These are phyloP conservation scores for Athalia cordata DNA, from an alignment of 2,888 invertebrate species.

Conservation along the genomic window DNA sequence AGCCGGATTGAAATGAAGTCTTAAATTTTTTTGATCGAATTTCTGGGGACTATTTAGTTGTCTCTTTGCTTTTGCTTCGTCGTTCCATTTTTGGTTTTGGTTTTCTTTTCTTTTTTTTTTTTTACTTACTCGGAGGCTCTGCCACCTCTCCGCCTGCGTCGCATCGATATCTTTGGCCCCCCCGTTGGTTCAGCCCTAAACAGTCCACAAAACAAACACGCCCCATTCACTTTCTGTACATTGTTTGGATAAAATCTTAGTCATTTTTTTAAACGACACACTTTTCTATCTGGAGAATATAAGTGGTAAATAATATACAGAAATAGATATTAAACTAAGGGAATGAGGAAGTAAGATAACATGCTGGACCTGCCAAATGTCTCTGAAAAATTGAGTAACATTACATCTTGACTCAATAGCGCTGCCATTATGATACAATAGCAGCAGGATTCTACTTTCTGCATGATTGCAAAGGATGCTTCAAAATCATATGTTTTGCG, in stretches of 20 bases:
- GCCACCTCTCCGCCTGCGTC: conserved; percentile 74
- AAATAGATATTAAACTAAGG: conserved; percentile 6
- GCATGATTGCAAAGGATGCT: conserved; percentile 17
- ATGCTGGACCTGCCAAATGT: conserved; percentile 24
- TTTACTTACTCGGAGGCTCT: conserved; percentile 74
- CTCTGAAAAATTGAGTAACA: conserved; percentile 21
- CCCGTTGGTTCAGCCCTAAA: conserved; percentile 80
- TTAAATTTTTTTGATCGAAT: conserved; percentile 58
- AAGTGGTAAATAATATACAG: conserved; percentile 17
- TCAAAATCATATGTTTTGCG: conserved; percentile 36
- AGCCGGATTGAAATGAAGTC: conserved; percentile 53
- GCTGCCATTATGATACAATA: not conserved
- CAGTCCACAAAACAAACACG: conserved; percentile 73
- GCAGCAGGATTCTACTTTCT: not conserved
- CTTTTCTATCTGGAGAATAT: conserved; percentile 34
- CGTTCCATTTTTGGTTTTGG: conserved; percentile 56
- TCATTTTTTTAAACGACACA: conserved; percentile 18
- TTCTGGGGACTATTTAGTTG: conserved; percentile 60
- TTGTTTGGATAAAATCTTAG: conserved; percentile 49
- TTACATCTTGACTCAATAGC: not conserved
- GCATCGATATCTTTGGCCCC: conserved; percentile 77
- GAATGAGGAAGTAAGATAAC: conserved; percentile 12
- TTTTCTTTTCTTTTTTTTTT: conserved; percentile 51
- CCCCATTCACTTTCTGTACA: conserved; percentile 68
- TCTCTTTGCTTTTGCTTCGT: conserved; percentile 58